These are phyloP conservation scores for Chelon labrosus DNA, from an alignment of 2,797 vertebrate species.

Conservation along the genomic window DNA sequence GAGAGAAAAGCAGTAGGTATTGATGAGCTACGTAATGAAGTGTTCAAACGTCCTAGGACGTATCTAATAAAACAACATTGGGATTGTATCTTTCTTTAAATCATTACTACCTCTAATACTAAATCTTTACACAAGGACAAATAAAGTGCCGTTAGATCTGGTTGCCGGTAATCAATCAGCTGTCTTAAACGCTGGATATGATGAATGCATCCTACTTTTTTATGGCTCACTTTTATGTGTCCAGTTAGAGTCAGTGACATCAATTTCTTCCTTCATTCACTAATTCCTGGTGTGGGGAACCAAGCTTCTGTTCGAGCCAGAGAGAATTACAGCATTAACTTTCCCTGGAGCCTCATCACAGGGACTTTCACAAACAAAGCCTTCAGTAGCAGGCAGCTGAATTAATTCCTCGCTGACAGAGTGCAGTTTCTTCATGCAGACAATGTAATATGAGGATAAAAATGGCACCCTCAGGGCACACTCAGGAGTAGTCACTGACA, in stretches of 20 bases:
- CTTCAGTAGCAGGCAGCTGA: not conserved
- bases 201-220: not conserved
- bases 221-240: not conserved
- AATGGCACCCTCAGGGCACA: not conserved
- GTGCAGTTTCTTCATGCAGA: slow-evolving; percentile 1
- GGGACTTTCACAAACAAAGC: not conserved
- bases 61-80: not conserved
- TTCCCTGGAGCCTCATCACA: slow-evolving; percentile 8
- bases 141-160: not conserved
- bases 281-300: not conserved
- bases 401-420: slow-evolving; percentile 1
- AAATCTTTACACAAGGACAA: not conserved
- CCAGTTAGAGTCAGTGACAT: not conserved
- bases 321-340: slow-evolving; percentile 5
- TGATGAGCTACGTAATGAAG: too few species aligned
- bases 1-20: too few species aligned
- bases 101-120: not conserved
- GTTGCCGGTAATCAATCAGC: too few species aligned
- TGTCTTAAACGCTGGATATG: too few species aligned
- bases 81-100: not conserved
- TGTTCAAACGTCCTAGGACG: too few species aligned
- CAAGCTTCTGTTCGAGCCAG: not conserved
- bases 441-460: not conserved
- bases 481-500: slow-evolving; percentile 6
- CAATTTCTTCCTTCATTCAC: not conserved